Base-by-base conservation (phyloP, 2,113 vertebrate species). In the Tenebrosternarchus preto region DNA sequence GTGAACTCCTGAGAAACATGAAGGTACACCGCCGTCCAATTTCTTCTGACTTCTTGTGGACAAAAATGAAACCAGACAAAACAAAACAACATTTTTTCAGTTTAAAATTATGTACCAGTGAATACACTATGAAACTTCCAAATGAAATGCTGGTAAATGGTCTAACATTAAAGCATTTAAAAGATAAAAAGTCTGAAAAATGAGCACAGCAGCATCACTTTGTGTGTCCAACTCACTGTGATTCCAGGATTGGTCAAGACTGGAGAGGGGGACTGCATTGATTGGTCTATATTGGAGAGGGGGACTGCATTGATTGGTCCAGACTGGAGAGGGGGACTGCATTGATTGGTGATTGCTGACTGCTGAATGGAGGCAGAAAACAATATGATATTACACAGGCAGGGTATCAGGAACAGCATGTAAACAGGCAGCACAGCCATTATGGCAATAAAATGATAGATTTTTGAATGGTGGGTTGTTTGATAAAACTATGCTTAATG, bases 1-100 rank as follows among this genome's bases (percentile, higher is more conserved):
- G 66, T 83, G 83, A 76, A 24, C 77, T 43, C 87, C 31, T 0
- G 25, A 82, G 85, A 33, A 74, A 63, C 25, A 77, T 20, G 57
- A 16, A 82, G 64, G 64, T 5, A 50, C 31, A 50, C 50, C 69
- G n/a, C 25, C 53, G 73, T 59, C 88, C 77, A 20, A 84, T 82
- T 87, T 61, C 79, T 69, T 76, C 83, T 25, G 69, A 59, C 66
- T 31, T 31, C 85, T 78, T 20, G 63, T 20, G 63, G 27, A 66
- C 29, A 66, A 31, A 33, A 31, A 33, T 33, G 5, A 15, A 66
- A 20, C 27, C n/a, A 17, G 60, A 63, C 25, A 29, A 63, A 63
- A 29, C 27, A 29, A 17, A 63, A 15, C n/a, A n/a, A n/a, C n/a
- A n/a, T n/a, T n/a, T n/a, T 33, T 66, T 33, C 5, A 33, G 29